Base-by-base conservation (phyloP, 2,888 invertebrate genomes). In the Copidosoma aretas region DNA sequence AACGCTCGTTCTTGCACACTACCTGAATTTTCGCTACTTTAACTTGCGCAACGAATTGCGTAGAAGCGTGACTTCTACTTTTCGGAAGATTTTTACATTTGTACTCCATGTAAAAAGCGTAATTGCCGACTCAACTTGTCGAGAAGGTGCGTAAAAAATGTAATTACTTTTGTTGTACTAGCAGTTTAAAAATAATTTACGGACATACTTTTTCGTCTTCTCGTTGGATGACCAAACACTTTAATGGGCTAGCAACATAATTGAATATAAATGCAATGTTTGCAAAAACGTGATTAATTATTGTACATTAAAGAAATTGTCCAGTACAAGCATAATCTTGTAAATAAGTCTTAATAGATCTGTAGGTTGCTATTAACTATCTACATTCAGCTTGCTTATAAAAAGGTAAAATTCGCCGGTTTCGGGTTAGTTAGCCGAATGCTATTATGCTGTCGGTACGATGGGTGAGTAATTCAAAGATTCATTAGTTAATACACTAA, bases 361-460 rank as follows among this genome's bases (percentile, higher is more conserved):
- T 17, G 43, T 32, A 32, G 32, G 8, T 3, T 46, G 14, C 21
- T n/a, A n/a, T n/a, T n/a, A n/a, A n/a, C n/a, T n/a, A 14, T 24
- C 24, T 3, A 57, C 51, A 14, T 21, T 43, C n/a, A n/a, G 32
- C 10, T 24, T 22, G 61, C 22, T 57, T 71, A 71, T 71, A 71
- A 71, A 71, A 71, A 64, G 66, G 59, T 58, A 60, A 14, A 46
- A 54, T 0, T 25, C 32, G 17, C 10, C 1, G 1, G 25, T 10
- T 22, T 17, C 43, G 32, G 46, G 57, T 64, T 60, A 71, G 68
- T 71, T 66, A 46, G 39, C 67, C 69, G 67, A 65, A 73, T 70
- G 64, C 70, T 74, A 79, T 77, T 77, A 80, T 80, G 80, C 76
- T 67, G 76, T 70, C 73, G 76, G 75, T 77, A 75, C 75, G 74